Evolutionary conservation across 2,888 invertebrate genomes (phyloP), one percentile per base, ranked within the genome.

Genomic region (Watsonalla cultraria): DNA sequence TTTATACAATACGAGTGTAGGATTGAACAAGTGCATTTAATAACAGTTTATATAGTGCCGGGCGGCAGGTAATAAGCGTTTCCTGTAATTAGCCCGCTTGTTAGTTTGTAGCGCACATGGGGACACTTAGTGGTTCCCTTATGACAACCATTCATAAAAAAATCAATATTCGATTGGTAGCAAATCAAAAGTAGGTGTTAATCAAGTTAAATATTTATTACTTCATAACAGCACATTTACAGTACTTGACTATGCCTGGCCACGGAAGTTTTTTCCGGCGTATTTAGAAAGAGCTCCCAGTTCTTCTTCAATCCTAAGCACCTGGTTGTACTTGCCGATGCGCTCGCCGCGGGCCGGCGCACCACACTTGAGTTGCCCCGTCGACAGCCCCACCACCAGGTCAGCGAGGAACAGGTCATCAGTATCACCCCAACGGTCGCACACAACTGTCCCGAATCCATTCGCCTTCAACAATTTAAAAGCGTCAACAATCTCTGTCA

Each of bases 391-490:
- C 47, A 99, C 99, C 9, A 98, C 99, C 73, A 99, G 91, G 83
- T 99, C 99, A 59, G 99, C 98, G 77, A 99, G 96, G 90, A 99
- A 99, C 13, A 98, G 95, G 80, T 99, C 99, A 79, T 99, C 98
- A 51, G 99, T 99, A 84, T 99, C 99, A 52, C 99, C 99, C 78
- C 98, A 98, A 68, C 93, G 83, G 56, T 86, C 86, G 13, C 58
- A 56, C 1, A 87, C 80, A 4, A 79, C 64, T 2, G 80, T 59
- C 1, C 99, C 99, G 72, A 99, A 98, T 88, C 98, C 98, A 87
- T 98, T 99, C 9, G 98, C 95, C 90, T 99, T 99, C 69, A 99
- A 86, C 59, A 99, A 86, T 62, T 99, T 93, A 75, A 96, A 98
- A 57, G 98, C 98, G 66, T 96, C 93, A 69, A 99, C 98, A n/a